Base-by-base conservation (phyloP, 1,140 invertebrate species). In the Pteromalus puparum region DNA sequence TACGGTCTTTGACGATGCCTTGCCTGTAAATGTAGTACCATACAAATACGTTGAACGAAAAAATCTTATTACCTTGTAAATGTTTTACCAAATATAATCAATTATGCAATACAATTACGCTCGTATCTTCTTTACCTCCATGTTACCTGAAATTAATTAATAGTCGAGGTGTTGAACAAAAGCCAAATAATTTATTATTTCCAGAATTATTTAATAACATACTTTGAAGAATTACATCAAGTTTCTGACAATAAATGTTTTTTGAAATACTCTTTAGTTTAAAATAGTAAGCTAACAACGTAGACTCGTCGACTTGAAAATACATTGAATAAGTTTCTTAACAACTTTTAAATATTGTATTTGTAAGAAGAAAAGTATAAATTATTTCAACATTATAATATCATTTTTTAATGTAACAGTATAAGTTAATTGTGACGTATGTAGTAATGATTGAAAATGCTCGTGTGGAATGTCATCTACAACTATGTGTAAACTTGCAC, bases 51-150 rank as follows among this genome's bases (percentile, higher is more conserved):
- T 92, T 92, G 88, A 92, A 91, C 90, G 89, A 91, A 87, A 90
- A 91, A 92, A 90, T 91, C 90, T 92, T 92, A 93, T 90, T 92
- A 92, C 89, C 91, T 92, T 92, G 91, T 93, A 93, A 92, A 93
- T 93, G 92, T 92, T 92, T 92, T 92, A 92, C 91, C 92, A 92
- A 93, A 93, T 93, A 93, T 92, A 93, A 93, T 92, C 92, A 87
- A 92, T 89, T 92, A 93, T 92, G 91, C 91, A 92, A 93, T 91
- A 88, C 81, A 79, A 84, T n/a, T n/a, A 68, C 67, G 34, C 15
- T 67, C 38, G 38, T 61, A 21, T 46, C 12, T 53, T 61, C 34
- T 28, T 70, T n/a, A 15, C 15, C 68, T 30, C 1, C 26, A 30
- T 34, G 30, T 34, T 34, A 72, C 12, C 26, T 28, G 12, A 72